Conservation (phyloP, 2,888 invertebrate species). For the Teleogryllus oceanicus region DNA sequence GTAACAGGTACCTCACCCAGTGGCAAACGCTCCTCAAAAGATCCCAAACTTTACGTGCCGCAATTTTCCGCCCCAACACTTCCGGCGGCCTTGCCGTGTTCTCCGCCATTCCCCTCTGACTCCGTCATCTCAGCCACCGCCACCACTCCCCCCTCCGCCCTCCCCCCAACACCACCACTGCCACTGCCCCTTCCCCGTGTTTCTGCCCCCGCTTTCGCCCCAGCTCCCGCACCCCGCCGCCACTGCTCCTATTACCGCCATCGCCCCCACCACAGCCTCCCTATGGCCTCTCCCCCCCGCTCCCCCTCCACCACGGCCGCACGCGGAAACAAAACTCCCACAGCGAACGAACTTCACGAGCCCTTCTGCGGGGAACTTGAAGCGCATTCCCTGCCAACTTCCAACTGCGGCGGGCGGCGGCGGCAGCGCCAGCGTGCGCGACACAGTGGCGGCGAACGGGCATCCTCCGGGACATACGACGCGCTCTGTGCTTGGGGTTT, state of each 20-base stretch:
- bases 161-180: neutral
- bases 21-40: neutral
- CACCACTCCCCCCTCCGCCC: neutral
- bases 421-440: neutral
- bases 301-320: neutral
- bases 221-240: neutral
- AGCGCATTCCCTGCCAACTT: conserved; percentile 11
- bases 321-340: neutral
- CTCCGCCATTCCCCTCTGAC: no score
- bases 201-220: no score
- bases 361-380: neutral
- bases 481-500: no score
- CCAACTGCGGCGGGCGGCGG: neutral
- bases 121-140: no score
- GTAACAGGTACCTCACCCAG: neutral
- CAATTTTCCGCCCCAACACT: conserved; percentile 18
- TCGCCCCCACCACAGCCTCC: no score
- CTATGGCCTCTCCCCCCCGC: no score
- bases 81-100: neutral
- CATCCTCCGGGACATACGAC: no score
- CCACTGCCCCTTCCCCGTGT: no score
- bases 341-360: neutral
- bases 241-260: no score
- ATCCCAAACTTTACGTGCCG: neutral
- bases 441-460: neutral